Evolutionary conservation across 2,113 vertebrate genomes (phyloP).

Genomic region (Trichomycterus rosablanca): DNA sequence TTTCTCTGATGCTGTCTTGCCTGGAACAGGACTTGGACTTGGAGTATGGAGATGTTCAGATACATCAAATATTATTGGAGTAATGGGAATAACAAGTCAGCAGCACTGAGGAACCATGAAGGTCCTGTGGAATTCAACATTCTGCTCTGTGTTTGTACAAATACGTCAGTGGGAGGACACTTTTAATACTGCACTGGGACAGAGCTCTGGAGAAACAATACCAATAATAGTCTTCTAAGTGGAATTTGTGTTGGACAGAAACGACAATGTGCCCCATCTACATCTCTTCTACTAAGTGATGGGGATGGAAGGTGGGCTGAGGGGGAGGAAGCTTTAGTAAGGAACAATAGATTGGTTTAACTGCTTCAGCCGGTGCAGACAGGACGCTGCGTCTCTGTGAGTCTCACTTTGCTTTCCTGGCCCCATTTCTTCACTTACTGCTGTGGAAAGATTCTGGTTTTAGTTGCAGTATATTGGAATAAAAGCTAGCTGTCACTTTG

Average conservation of each 20-base stretch:
- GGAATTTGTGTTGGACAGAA: constrained; percentile 49
- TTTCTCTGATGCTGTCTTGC: constrained; percentile 35
- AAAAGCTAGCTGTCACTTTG: too few relatives aligned
- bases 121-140: constrained; percentile 49
- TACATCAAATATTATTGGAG: constrained; percentile 26
- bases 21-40: constrained; percentile 38
- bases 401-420: constrained; percentile 36
- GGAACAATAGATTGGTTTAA: constrained; percentile 46
- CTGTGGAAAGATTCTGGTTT: background rate
- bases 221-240: too few relatives aligned
- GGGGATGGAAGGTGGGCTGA: constrained; percentile 30
- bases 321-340: constrained; percentile 48
- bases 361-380: constrained; percentile 28
- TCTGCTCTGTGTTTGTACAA: constrained; percentile 11
- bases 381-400: constrained; percentile 52
- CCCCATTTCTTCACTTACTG: background rate
- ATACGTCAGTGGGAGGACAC: constrained; percentile 12
- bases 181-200: constrained; percentile 27
- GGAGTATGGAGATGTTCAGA: background rate
- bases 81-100: constrained; percentile 45
- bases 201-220: constrained; percentile 18
- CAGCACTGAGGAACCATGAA: constrained; percentile 42
- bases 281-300: constrained; percentile 31
- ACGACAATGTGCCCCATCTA: constrained; percentile 16
- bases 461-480: background rate